A percentile compares a stretch with the other conserved stretches of the same genome.
These are phyloP conservation scores for Gobius niger DNA, from an alignment of 2,113 vertebrate species.

Conservation along the genomic window DNA sequence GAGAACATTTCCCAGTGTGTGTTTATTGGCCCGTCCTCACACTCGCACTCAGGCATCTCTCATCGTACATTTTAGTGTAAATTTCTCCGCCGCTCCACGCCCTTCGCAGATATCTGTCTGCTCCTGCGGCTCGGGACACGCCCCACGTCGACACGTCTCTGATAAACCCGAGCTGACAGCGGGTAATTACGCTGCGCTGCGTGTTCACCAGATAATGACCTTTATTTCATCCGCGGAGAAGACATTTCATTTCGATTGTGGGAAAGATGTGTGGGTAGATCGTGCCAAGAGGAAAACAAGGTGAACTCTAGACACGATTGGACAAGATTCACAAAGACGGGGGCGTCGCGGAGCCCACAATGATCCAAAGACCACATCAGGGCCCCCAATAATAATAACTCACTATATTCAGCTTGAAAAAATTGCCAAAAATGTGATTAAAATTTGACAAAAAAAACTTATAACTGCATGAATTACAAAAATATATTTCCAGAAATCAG, in stretches of 20 bases:
- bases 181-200: not conserved
- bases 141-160: conserved; percentile 25
- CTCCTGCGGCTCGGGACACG: conserved; percentile 47
- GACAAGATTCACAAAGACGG: not conserved
- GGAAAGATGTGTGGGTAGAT: not conserved
- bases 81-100: conserved; percentile 17
- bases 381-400: too few species aligned
- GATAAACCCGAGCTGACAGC: conserved; percentile 22
- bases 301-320: not conserved
- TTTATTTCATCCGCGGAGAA: not conserved
- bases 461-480: too few species aligned
- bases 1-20: not conserved
- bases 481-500: too few species aligned
- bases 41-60: not conserved
- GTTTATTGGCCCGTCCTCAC: not conserved
- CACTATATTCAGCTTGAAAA: too few species aligned
- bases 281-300: not conserved
- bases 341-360: too few species aligned
- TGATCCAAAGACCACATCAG: too few species aligned
- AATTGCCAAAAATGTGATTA: too few species aligned
- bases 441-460: too few species aligned
- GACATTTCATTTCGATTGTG: not conserved
- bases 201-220: too few species aligned
- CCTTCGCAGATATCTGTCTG: conserved; percentile 44
- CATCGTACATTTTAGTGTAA: not conserved